Conservation (phyloP, 2,888 invertebrate genomes). For the Zaprionus obscuricornis region DNA sequence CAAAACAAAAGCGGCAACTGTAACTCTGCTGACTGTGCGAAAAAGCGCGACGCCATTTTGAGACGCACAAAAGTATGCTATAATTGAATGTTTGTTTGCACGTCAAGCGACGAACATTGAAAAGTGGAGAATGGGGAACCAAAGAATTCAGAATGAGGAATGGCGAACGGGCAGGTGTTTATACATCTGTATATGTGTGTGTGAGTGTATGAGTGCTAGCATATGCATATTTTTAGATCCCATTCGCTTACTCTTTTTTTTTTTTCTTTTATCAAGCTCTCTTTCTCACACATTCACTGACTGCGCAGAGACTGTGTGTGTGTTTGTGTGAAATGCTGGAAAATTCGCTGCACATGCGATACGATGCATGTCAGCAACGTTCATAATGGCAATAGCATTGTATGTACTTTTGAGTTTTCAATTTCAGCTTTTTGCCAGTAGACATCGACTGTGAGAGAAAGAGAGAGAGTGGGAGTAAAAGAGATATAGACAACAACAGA, state of each 20-base stretch:
- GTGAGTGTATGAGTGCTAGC: conserved; percentile 7
- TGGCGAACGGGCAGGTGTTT: conserved; percentile 33
- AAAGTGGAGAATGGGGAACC: not conserved
- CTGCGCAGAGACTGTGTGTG: no score
- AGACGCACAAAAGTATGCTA: conserved; percentile 72
- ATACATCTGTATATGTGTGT: conserved; percentile 1
- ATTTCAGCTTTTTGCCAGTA: conserved; percentile 61
- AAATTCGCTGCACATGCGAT: conserved; percentile 45
- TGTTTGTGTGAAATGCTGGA: conserved; percentile 37
- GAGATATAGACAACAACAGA: not conserved
- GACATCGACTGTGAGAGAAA: not conserved
- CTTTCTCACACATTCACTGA: no score
- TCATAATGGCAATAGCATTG: conserved; percentile 65
- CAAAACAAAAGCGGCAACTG: no score
- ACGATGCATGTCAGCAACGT: conserved; percentile 40
- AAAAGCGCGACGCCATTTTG: conserved; percentile 64
- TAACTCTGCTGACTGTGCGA: no score
- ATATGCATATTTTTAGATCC: conserved; percentile 27
- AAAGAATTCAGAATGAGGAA: not conserved
- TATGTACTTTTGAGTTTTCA: conserved; percentile 72
- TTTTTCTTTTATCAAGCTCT: no score
- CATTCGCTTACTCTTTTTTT: no score
- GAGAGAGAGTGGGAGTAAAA: not conserved
- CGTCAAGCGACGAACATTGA: not conserved
- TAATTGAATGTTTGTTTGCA: conserved; percentile 73